Evolutionary conservation across 2,888 invertebrate species (phyloP).

Genomic region (Ceraclea dissimilis): DNA sequence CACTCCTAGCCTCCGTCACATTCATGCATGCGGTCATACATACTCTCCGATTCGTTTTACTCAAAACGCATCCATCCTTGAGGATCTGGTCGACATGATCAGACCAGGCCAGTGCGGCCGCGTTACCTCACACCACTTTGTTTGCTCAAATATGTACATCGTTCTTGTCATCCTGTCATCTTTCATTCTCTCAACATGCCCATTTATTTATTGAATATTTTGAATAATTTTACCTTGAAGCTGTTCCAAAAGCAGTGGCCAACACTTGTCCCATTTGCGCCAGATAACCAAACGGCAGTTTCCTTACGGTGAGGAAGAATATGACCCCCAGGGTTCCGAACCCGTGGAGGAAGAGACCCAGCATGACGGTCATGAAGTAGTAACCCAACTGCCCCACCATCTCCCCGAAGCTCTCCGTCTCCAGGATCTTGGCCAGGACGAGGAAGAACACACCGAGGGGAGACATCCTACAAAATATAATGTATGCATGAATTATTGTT

Average conservation of each 20-base stretch:
- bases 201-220: no score
- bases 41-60: no score
- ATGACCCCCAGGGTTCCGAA: constrained; percentile 82
- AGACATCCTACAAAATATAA: constrained; percentile 62
- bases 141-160: no score
- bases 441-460: constrained; percentile 85
- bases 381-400: constrained; percentile 82
- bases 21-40: no score
- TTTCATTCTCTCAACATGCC: no score
- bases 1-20: no score
- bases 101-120: no score
- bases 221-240: constrained; percentile 71
- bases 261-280: constrained; percentile 83
- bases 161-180: no score
- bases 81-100: no score
- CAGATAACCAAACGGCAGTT: constrained; percentile 74
- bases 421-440: constrained; percentile 84
- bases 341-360: constrained; percentile 89
- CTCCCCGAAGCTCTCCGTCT: constrained; percentile 77
- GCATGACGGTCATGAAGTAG: constrained; percentile 87
- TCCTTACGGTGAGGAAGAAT: constrained; percentile 74
- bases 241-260: constrained; percentile 94
- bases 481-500: not conserved
- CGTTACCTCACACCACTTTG: no score
- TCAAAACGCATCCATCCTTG: no score